These are phyloP conservation scores for Itoplectis maculator DNA, from an alignment of 2,888 invertebrate genomes.

Conservation along the genomic window DNA sequence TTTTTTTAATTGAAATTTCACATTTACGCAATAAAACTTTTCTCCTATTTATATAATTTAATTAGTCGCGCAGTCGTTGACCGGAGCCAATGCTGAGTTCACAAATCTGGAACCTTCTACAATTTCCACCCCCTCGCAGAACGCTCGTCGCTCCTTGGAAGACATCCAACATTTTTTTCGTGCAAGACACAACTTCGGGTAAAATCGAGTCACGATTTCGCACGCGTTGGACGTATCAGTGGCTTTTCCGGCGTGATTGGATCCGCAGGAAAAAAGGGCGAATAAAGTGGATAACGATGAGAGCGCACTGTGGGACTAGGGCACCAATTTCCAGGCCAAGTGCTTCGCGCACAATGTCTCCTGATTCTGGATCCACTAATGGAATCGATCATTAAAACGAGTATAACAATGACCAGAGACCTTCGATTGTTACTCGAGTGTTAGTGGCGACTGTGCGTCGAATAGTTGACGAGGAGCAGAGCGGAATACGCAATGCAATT, in stretches of 20 bases:
- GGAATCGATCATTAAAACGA: conserved; percentile 8
- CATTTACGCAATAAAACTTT: conserved; percentile 11
- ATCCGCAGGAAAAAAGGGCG: conserved; percentile 24
- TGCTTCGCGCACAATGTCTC: conserved; percentile 24
- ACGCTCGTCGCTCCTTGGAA: conserved; percentile 31
- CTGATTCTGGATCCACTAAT: background rate
- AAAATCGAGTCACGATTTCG: background rate
- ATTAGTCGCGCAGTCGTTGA: conserved; percentile 20
- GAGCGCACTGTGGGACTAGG: background rate
- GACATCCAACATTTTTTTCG: conserved; percentile 32
- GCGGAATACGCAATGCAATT: conserved; percentile 1
- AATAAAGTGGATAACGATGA: conserved; percentile 20
- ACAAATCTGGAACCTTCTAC: no score
- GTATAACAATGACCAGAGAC: background rate
- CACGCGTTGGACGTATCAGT: background rate
- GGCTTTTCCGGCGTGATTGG: background rate
- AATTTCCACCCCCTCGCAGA: conserved; percentile 1
- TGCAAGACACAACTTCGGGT: background rate
- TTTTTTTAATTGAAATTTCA: background rate
- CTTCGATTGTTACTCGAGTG: background rate
- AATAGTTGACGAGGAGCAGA: background rate
- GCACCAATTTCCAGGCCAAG: background rate
- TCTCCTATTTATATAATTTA: conserved; percentile 34
- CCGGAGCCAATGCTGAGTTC: conserved; percentile 27
- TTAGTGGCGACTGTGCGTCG: background rate